Evolutionary conservation across 2,113 vertebrate species (phyloP).

Genomic region (Ptychochromis oligacanthus): DNA sequence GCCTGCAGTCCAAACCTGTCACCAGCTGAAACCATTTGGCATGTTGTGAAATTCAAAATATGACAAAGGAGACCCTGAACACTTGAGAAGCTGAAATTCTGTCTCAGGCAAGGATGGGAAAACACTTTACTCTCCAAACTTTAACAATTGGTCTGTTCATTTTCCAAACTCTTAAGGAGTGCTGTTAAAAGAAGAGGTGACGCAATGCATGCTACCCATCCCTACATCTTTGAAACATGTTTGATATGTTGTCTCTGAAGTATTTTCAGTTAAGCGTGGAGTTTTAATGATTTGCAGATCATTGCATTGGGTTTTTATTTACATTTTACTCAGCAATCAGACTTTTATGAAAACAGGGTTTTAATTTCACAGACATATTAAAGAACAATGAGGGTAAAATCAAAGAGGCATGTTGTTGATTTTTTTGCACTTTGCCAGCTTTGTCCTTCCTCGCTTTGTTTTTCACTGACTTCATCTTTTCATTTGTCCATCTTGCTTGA

Average conservation of each 20-base stretch:
- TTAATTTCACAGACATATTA: background rate
- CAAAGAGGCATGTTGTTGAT: background rate
- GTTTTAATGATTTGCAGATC: background rate
- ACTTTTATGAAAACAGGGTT: background rate
- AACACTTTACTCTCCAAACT: background rate
- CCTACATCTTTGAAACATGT: background rate
- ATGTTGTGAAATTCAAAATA: too few species aligned
- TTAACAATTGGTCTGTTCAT: background rate
- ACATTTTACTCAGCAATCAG: background rate
- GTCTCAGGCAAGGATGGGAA: background rate
- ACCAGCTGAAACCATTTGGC: too few species aligned
- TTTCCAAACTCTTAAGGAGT: background rate
- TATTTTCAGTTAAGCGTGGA: rapidly evolving
- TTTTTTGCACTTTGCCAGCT: too few species aligned
- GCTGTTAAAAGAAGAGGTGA: background rate
- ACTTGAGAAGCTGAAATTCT: background rate
- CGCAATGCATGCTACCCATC: too few species aligned
- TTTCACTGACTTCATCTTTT: too few species aligned
- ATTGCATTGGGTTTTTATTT: background rate
- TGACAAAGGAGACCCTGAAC: background rate
- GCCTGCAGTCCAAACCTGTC: too few species aligned
- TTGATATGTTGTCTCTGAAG: background rate
- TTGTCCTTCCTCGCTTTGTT: too few species aligned
- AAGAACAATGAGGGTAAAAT: background rate
- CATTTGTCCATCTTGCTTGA: too few species aligned